phyloP scores from a whole-genome alignment of 2,888 invertebrate genomes.

The Pherbina coryleti region DNA sequence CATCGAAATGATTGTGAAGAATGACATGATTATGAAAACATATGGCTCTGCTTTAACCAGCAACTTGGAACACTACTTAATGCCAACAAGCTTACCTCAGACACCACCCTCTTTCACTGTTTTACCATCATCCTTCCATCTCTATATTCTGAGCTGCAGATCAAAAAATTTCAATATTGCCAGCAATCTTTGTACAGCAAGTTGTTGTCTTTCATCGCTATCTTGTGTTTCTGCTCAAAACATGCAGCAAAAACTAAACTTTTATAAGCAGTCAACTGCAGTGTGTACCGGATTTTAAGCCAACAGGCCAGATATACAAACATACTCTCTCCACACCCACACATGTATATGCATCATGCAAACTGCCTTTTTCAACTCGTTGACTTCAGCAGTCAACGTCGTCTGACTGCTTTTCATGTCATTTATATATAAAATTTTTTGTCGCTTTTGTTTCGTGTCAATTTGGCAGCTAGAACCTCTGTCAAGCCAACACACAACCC shows the following conservation, averaged over 20 bases:
- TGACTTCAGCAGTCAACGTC: slow-evolving; percentile 21
- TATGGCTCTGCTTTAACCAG: too few species aligned
- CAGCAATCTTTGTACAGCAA: not conserved
- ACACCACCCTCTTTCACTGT: not conserved
- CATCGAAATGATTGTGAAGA: too few species aligned
- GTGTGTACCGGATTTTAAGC: not conserved
- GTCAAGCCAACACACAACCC: not conserved
- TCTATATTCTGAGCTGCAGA: not conserved
- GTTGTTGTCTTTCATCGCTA: not conserved
- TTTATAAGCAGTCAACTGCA: not conserved
- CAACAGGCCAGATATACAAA: not conserved
- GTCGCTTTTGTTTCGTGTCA: slow-evolving; percentile 15
- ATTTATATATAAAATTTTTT: not conserved
- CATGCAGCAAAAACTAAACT: not conserved
- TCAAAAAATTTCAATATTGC: slow-evolving; percentile 4
- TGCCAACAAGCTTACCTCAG: not conserved
- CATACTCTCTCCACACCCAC: not conserved
- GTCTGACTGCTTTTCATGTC: not conserved
- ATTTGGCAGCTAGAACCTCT: slow-evolving; percentile 1
- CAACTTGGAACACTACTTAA: not conserved
- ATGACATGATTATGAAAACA: too few species aligned
- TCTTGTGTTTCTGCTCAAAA: not conserved
- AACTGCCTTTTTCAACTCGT: slow-evolving; percentile 20
- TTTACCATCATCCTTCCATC: not conserved
- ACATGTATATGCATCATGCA: not conserved